Evolutionary conservation across 2,797 vertebrate species (phyloP).

Genomic region (Fistularia commersonii): DNA sequence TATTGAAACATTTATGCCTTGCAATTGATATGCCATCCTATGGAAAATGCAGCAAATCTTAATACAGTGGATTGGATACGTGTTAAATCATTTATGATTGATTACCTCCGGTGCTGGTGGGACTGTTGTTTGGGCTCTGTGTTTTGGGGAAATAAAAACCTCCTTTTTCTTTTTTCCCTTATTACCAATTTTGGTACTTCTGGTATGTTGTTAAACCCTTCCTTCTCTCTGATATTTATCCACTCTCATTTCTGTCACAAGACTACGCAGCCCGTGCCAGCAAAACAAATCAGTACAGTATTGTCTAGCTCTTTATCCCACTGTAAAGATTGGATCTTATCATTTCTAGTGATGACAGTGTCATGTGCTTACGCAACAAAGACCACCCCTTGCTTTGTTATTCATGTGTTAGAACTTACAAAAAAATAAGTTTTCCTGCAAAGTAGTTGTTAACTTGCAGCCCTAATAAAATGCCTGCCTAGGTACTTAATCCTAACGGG

Average conservation of each 20-base stretch:
- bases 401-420: constrained; percentile 8
- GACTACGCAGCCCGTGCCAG: background rate
- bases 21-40: constrained; percentile 8
- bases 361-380: constrained; percentile 3
- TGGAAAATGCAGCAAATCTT: constrained; percentile 1
- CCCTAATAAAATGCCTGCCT: constrained; percentile 37
- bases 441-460: constrained; percentile 12
- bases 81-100: constrained; percentile 25
- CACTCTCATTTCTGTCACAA: constrained; percentile 6
- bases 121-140: constrained; percentile 24
- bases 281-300: no score
- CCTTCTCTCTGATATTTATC: constrained; percentile 1
- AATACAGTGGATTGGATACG: constrained; percentile 11
- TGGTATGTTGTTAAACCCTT: constrained; percentile 38
- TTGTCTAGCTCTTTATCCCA: background rate
- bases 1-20: constrained; percentile 38
- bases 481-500: constrained; percentile 28
- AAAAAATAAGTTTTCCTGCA: constrained; percentile 15
- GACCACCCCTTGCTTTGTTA: background rate
- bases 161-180: constrained; percentile 43
- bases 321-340: background rate
- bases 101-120: constrained; percentile 31
- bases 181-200: constrained; percentile 21
- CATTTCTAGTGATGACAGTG: constrained; percentile 2
- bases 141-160: constrained; percentile 52